Percentiles rank a stretch among this genome's conserved stretches.
These are phyloP conservation scores for Prochilodus magdalenae DNA, from an alignment of 2,113 vertebrate genomes.

Conservation along the genomic window DNA sequence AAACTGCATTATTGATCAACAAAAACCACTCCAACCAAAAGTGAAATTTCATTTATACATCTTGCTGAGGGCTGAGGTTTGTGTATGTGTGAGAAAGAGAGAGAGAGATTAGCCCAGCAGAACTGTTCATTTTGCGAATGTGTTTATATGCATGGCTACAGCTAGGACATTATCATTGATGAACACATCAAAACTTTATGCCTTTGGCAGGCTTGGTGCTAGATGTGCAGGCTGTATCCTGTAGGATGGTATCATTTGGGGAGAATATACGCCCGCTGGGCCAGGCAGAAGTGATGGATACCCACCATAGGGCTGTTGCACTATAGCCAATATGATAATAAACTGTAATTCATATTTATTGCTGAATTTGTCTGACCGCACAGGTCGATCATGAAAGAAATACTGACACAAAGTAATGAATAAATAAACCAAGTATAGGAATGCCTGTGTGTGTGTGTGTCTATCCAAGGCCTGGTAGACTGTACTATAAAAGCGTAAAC, in stretches of 20 bases:
- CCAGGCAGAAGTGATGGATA: slow-evolving; percentile 25
- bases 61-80: neutral
- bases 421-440: slow-evolving; percentile 32
- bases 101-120: slow-evolving; percentile 8
- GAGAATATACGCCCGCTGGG: slow-evolving; percentile 39
- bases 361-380: slow-evolving; percentile 16
- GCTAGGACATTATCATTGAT: slow-evolving; percentile 28
- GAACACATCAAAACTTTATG: slow-evolving; percentile 39
- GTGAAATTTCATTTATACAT: slow-evolving; percentile 12
- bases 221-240: slow-evolving; percentile 3
- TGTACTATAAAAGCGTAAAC: slow-evolving; percentile 24
- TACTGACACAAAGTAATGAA: slow-evolving; percentile 43
- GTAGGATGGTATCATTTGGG: slow-evolving; percentile 33
- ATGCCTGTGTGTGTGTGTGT: slow-evolving; percentile 18
- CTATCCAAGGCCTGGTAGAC: neutral
- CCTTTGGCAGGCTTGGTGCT: slow-evolving; percentile 31
- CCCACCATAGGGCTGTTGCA: slow-evolving; percentile 30
- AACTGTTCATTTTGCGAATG: neutral
- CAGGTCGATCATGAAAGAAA: slow-evolving; percentile 37
- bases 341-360: slow-evolving; percentile 46
- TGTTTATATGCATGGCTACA: slow-evolving; percentile 29
- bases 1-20: slow-evolving; percentile 7
- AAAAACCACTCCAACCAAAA: neutral
- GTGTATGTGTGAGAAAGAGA: neutral
- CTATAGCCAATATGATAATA: slow-evolving; percentile 35